Evolutionary conservation across 2,797 vertebrate species (phyloP).

Genomic region (Chelon auratus): DNA sequence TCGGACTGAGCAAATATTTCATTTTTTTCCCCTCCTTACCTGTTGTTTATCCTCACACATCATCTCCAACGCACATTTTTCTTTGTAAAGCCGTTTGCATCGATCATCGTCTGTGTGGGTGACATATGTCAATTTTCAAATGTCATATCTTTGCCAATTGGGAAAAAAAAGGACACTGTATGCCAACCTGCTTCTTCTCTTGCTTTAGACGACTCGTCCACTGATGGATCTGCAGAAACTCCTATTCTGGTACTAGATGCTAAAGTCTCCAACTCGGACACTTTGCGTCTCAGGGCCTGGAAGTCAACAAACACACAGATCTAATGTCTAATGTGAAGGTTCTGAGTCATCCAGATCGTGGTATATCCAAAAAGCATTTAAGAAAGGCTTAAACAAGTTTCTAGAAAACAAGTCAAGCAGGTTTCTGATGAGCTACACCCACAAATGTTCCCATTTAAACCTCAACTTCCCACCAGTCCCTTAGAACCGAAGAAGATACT

Average conservation of each 20-base stretch:
- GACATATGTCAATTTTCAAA: not conserved
- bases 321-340: too few relatives aligned
- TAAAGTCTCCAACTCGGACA: conserved; percentile 73
- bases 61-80: conserved; percentile 79
- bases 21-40: conserved; percentile 58
- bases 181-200: conserved; percentile 54
- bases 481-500: too few relatives aligned
- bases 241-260: not conserved
- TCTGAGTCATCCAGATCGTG: too few relatives aligned
- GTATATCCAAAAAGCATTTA: too few relatives aligned
- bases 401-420: too few relatives aligned
- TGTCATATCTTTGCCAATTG: not conserved
- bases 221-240: not conserved
- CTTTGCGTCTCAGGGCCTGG: conserved; percentile 74
- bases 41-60: conserved; percentile 82
- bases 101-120: conserved; percentile 51
- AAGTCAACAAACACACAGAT: not conserved
- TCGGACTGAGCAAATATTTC: not conserved
- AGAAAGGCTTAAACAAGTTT: too few relatives aligned
- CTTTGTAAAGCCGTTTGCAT: conserved; percentile 69
- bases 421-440: too few relatives aligned
- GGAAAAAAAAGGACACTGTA: too few relatives aligned
- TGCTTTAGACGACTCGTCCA: conserved; percentile 32
- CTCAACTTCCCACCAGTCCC: too few relatives aligned
- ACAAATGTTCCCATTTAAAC: too few relatives aligned